Evolutionary conservation across 92 coral and sea anemone genomes (phyloP), one percentile per base, ranked within the genome.

Genomic region (Pocillopora meandrina): DNA sequence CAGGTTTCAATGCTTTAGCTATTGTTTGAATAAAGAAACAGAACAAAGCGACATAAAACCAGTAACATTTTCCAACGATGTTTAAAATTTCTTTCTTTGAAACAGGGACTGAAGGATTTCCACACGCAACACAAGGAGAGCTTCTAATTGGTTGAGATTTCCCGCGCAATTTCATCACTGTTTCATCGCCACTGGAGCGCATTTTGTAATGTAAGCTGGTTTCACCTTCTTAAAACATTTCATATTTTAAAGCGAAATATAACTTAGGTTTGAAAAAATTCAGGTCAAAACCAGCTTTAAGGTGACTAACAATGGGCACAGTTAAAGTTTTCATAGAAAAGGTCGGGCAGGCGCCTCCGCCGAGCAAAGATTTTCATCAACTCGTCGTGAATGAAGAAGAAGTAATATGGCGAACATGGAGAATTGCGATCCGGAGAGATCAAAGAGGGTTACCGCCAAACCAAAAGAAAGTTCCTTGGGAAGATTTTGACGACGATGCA

Each of bases 331-430:
- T 92, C 88, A 92, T 92, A 57, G 99, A 97, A 84, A 97, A 88
- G 63, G 93, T 95, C 63, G 95, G 93, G 61, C 98, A 97, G 71
- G 99, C 99, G 55, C 99, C 98, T 15, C 35, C 99, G 21, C 99
- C 99, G 63, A 97, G 98, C 81, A 97, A 97, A 88, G 99, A 97
- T 87, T 97, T 97, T 63, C 97, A 97, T 71, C 99, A 97, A 77
- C 87, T 97, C 63, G 87, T 97, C 69, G 95, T 97, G 87, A 94
- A 87, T 42, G 97, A 91, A 63, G 91, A 89, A 47, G 96, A 97
- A 67, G 97, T 94, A 55, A 91, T 89, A 13, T 93, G 98, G 97
- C 90, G 98, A 90, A 95, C 98, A 72, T 97, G 99, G 99, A 91
- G 93, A 78, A 92, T 97, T 52, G 97, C 98, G 20, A 86, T 97